phyloP scores from a whole-genome alignment of 92 coral and sea anemone genomes.

The Epizoanthus scotinus region DNA sequence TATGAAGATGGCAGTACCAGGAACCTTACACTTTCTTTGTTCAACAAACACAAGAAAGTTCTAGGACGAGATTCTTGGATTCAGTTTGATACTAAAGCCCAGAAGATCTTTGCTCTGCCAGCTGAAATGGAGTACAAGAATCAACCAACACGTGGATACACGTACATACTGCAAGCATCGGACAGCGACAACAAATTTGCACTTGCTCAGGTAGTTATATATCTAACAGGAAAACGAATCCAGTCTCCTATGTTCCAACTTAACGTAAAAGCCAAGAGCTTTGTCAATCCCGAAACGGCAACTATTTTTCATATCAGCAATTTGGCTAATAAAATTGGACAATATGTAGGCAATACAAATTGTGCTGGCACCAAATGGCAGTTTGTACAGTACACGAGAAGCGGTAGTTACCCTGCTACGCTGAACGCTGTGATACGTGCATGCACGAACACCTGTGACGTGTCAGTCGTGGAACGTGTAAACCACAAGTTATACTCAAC shows the following conservation, averaged over 20 bases:
- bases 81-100: slow-evolving; percentile 40
- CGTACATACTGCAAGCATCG: slow-evolving; percentile 29
- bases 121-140: slow-evolving; percentile 22
- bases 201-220: background rate
- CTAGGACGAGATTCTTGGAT: slow-evolving; percentile 43
- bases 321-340: slow-evolving; percentile 1
- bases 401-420: slow-evolving; percentile 30
- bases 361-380: slow-evolving; percentile 30
- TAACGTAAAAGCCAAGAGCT: slow-evolving; percentile 32
- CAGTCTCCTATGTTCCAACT: slow-evolving; percentile 38
- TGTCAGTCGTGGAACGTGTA: slow-evolving; percentile 25
- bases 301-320: slow-evolving; percentile 18
- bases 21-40: slow-evolving; percentile 47
- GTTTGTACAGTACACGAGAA: slow-evolving; percentile 26
- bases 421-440: slow-evolving; percentile 30
- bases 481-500: background rate
- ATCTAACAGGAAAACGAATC: slow-evolving; percentile 11
- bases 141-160: background rate
- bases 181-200: slow-evolving; percentile 40
- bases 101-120: slow-evolving; percentile 36
- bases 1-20: slow-evolving; percentile 46
- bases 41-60: slow-evolving; percentile 18
- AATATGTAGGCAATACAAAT: slow-evolving; percentile 16
- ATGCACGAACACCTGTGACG: slow-evolving; percentile 35
- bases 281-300: slow-evolving; percentile 13